Conservation (phyloP, 2,888 invertebrate species). For the Andricus quercusramuli region DNA sequence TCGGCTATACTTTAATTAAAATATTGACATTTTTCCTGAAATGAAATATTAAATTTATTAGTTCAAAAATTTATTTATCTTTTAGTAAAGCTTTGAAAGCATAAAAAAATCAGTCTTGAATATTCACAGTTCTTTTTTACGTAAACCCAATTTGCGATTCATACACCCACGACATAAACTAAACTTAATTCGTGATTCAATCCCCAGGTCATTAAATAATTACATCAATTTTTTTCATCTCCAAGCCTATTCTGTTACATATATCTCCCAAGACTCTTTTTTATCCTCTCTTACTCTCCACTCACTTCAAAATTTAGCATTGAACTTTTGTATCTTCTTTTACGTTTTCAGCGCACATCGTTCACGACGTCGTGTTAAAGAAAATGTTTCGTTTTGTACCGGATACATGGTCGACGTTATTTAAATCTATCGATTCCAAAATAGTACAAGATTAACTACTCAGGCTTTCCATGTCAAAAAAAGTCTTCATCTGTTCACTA, state of each 20-base stretch:
- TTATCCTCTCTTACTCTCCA: neutral
- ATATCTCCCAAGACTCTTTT: neutral
- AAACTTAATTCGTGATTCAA: neutral
- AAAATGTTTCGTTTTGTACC: neutral
- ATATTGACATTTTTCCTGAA: neutral
- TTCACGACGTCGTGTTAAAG: neutral
- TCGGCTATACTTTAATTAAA: too few relatives aligned
- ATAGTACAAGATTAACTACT: neutral
- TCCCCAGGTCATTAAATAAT: conserved; percentile 23
- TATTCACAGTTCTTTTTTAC: conserved; percentile 1
- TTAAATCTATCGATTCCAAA: conserved; percentile 13
- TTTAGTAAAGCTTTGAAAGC: neutral
- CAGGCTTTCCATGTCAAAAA: neutral
- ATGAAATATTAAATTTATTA: neutral
- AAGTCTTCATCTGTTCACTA: conserved; percentile 6
- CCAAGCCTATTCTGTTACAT: neutral
- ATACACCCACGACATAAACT: neutral
- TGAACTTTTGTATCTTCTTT: neutral
- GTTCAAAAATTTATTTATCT: neutral
- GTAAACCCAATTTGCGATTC: conserved; percentile 11
- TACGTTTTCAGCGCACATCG: neutral
- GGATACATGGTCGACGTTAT: neutral
- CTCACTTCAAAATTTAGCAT: neutral
- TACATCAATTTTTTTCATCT: neutral
- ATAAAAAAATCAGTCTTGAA: neutral